Conservation (phyloP, 35 echinoderm and acorn worm genomes). For the Apostichopus californicus region DNA sequence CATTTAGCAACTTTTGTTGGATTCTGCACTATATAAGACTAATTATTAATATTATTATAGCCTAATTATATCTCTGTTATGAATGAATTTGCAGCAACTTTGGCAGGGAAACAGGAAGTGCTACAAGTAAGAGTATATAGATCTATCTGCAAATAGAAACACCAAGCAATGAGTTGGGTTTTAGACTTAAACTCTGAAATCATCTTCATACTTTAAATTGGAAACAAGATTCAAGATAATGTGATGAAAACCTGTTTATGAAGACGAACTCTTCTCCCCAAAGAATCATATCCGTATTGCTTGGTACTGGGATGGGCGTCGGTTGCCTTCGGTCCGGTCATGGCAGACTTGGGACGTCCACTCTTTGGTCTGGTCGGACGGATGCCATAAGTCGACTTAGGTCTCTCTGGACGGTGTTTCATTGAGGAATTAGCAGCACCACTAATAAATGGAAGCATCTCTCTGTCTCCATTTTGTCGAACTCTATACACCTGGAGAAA, state of each 20-base stretch:
- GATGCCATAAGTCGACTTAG: constrained; percentile 85
- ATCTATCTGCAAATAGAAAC: too few relatives aligned
- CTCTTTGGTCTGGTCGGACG: constrained; percentile 52
- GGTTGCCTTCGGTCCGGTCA: constrained; percentile 55
- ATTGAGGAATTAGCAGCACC: constrained; percentile 37
- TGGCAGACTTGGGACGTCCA: constrained; percentile 76
- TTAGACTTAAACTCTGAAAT: too few relatives aligned
- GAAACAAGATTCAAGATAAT: too few relatives aligned
- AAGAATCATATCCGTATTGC: constrained; percentile 76
- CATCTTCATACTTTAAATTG: too few relatives aligned
- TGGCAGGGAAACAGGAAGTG: too few relatives aligned
- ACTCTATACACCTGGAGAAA: constrained; percentile 47
- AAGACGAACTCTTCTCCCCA: constrained; percentile 52
- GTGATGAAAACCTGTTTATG: constrained; percentile 27
- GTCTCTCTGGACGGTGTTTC: constrained; percentile 68
- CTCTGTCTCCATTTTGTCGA: constrained; percentile 64
- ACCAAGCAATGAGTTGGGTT: not conserved
- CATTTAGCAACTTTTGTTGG: too few relatives aligned
- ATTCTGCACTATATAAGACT: too few relatives aligned
- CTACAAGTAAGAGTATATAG: too few relatives aligned
- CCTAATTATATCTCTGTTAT: too few relatives aligned
- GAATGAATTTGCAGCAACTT: too few relatives aligned
- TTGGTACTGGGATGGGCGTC: constrained; percentile 72
- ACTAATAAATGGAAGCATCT: constrained; percentile 74
- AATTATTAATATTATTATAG: too few relatives aligned